Evolutionary conservation across 2,113 vertebrate genomes (phyloP), one percentile per base, ranked within the genome.

Genomic region (Notothenia rossii): DNA sequence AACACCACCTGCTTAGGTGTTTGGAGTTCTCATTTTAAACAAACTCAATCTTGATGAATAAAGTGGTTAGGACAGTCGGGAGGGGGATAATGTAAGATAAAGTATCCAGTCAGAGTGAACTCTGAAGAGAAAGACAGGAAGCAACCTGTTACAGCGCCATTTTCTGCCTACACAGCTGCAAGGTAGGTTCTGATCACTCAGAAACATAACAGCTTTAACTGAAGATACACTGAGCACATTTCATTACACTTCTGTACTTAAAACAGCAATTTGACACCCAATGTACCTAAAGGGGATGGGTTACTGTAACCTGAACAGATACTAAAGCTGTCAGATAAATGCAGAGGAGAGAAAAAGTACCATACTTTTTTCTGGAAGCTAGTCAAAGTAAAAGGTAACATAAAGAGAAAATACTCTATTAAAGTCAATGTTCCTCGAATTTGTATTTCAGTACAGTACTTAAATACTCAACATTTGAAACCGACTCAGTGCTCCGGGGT

Each of bases 1-100:
- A 61, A 75, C 76, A 46, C 69, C 79, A 66, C 79, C 86, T 62
- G 84, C 75, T 25, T 66, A 79, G 65, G 72, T 20, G 78, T 84
- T 83, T 72, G 70, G 29, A 29, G 29, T 29, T 29, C 29, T 43
- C 43, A 53, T 58, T 75, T 67, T 70, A 82, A 79, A 71, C 67
- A 73, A 83, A 81, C 72, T 1, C 5, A 17, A 17, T 49, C 60
- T 60, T 18, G 61, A 62, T 10, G 46, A 83, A 46, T 78, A 56
- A 76, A 71, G 51, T 53, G 1, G 3, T 40, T 8, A 17, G 40
- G 48, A 33, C 20, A 75, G 7, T 72, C 66, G 54, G 51, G 18
- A 61, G 65, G 2, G 3, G 18, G 46, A 3, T 18, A 63, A 66
- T 56, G 66, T 63, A 11, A 1, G 22, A 45, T 50, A 55, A 58